Base-by-base conservation (phyloP, 2,113 vertebrate species). In the Sigmodon hispidus region DNA sequence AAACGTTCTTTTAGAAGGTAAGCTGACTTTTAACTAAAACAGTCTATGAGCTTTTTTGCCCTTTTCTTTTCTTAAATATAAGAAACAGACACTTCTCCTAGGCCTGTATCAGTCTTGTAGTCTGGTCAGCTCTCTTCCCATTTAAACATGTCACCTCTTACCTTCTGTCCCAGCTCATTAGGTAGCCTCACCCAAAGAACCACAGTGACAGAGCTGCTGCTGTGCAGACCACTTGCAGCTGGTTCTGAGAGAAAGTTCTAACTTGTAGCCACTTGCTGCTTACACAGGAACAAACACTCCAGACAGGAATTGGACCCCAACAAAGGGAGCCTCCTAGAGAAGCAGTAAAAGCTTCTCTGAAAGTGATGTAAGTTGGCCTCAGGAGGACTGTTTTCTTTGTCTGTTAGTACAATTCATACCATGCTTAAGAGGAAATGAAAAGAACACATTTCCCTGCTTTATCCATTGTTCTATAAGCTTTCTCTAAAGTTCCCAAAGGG, bases 201-300 rank as follows among this genome's bases (percentile, higher is more conserved):
- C 0, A 0, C 40, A 75, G 76, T 15, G 48, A n/a, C n/a, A n/a
- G n/a, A 79, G 59, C 65, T 89, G 93, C 69, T 0, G 40, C 91
- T 85, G 3, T 43, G 91, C 90, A 29, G 2, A n/a, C 67, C 72
- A 67, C 1, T 43, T n/a, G 65, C 50, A 95, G 97, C 0, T 95
- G 94, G 95, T 87, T 50, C 94, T 87, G 93, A 76, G 45, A 95
- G 96, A 2, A 79, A 89, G 76, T 96, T 97, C 97, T 96, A 97
- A 95, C 90, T 96, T 97, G 97, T 89, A 98, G 95, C 98, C 88
- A 79, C 59, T 52, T 69, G 26, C 94, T 98, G 95, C 97, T 98
- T 98, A 97, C 96, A 98, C 94, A 94, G 95, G 88, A 94, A 96
- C 96, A 98, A 97, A 96, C 93, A 43, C 96, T 98, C 98, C 97